phyloP scores from a whole-genome alignment of 1,140 invertebrate genomes.

The Temnothorax nylanderi region DNA sequence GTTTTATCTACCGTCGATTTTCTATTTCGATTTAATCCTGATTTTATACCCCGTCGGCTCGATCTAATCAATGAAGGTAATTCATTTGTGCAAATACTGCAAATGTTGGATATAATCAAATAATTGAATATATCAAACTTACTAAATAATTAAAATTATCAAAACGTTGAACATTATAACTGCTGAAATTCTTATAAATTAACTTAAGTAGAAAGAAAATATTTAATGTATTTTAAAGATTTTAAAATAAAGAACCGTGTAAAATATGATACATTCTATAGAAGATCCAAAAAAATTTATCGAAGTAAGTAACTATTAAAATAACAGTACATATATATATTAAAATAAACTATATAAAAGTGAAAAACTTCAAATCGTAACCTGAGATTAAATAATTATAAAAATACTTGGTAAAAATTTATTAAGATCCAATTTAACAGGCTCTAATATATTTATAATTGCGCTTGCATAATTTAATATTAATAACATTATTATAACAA shows the following conservation, averaged over 20 bases:
- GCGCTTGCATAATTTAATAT: not conserved
- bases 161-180: not conserved
- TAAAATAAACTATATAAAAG: not conserved
- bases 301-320: not conserved
- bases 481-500: not conserved
- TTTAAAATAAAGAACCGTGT: not conserved
- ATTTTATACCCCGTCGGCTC: not conserved
- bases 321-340: too few relatives aligned
- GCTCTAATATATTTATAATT: not conserved
- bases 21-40: slow-evolving; percentile 13
- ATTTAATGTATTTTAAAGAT: too few relatives aligned
- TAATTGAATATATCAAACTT: not conserved
- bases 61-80: not conserved
- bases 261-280: too few relatives aligned
- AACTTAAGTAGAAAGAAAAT: not conserved
- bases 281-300: not conserved
- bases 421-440: not conserved
- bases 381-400: not conserved
- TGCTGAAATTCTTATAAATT: not conserved
- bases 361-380: not conserved
- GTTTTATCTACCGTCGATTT: slow-evolving; percentile 5
- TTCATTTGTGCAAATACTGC: not conserved
- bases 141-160: not conserved
- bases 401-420: not conserved
- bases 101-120: not conserved